A percentile compares a stretch with the other conserved stretches of the same genome.
Conservation (phyloP, 2,113 vertebrate species). For the Tringa solitaria region DNA sequence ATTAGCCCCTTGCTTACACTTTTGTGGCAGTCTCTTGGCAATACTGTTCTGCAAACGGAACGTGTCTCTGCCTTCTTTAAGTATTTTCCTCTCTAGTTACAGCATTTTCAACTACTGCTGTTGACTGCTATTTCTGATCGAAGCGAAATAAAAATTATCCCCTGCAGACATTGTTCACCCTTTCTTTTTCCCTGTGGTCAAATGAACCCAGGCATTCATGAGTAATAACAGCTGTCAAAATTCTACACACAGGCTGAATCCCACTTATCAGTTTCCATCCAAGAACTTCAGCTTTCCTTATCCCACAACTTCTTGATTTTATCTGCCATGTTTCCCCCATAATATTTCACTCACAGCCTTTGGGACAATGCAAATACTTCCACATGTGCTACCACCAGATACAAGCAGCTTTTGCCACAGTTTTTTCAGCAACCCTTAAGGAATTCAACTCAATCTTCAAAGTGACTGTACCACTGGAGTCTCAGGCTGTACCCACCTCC, state of each 20-base stretch:
- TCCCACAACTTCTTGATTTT: not conserved
- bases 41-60: not conserved
- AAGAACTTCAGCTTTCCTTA: not conserved
- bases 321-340: not conserved
- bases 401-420: not conserved
- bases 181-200: not conserved
- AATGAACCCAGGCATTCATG: not conserved
- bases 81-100: not conserved
- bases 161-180: not conserved
- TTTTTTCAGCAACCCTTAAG: not conserved
- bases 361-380: not conserved
- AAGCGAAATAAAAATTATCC: not conserved
- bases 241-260: not conserved
- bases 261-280: not conserved
- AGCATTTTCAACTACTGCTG: not conserved
- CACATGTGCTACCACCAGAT: not conserved
- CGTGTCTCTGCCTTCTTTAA: not conserved
- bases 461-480: not conserved
- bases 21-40: not conserved
- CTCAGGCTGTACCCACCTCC: not conserved
- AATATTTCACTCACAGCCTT: not conserved
- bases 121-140: not conserved
- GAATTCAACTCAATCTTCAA: not conserved
- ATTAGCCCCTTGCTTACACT: not conserved
- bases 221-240: not conserved